These are phyloP conservation scores for Chrysogorgia sp. DNA, from an alignment of 92 coral and sea anemone species.

Conservation along the genomic window DNA sequence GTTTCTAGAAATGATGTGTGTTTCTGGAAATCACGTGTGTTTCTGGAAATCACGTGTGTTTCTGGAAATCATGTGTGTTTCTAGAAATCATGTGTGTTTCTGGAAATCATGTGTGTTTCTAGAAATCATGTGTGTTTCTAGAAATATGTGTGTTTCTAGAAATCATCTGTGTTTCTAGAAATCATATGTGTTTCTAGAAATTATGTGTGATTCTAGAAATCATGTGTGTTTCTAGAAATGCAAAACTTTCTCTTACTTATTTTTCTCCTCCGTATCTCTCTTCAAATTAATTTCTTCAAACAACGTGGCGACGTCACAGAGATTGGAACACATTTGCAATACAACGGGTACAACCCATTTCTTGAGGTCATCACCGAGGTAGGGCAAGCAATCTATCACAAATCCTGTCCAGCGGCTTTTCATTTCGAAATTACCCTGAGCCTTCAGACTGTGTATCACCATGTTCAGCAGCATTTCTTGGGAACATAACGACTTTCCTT, in stretches of 20 bases:
- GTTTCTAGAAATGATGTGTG: no score
- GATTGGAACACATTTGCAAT: constrained; percentile 76
- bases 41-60: no score
- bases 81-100: no score
- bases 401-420: constrained; percentile 94
- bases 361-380: constrained; percentile 78
- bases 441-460: constrained; percentile 78
- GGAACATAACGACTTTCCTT: constrained; percentile 77
- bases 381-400: constrained; percentile 91
- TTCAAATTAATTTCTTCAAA: constrained; percentile 47
- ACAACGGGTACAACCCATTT: constrained; percentile 91
- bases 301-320: constrained; percentile 69
- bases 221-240: no score
- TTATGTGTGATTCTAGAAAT: no score
- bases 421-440: constrained; percentile 73
- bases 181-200: no score
- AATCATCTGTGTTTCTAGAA: no score
- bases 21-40: no score
- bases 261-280: constrained; percentile 3
- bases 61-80: no score
- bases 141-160: no score
- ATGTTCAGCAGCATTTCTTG: constrained; percentile 91
- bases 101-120: no score
- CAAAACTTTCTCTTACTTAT: constrained; percentile 25
- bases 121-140: no score